Conservation (phyloP, 2,888 invertebrate genomes). For the Parnassius mnemosyne region DNA sequence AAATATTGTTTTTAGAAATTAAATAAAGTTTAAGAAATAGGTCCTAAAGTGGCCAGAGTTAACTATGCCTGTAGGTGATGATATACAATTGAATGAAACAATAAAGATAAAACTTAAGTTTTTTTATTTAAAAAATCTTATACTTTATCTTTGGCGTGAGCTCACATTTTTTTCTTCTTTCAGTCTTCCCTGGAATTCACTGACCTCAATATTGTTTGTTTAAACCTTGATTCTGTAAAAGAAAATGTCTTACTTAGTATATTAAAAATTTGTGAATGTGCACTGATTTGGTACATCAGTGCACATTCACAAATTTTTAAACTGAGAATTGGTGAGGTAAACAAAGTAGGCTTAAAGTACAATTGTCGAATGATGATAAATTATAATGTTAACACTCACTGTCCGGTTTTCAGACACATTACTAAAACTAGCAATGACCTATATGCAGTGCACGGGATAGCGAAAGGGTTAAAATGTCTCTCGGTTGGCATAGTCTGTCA, state of each 20-base stretch:
- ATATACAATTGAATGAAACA: constrained; percentile 11
- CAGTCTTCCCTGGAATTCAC: constrained; percentile 52
- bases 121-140: constrained; percentile 12
- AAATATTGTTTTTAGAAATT: not conserved
- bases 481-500: too few relatives aligned
- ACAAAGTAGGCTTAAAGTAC: too few relatives aligned
- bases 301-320: too few relatives aligned
- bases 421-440: too few relatives aligned
- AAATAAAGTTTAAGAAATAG: constrained; percentile 21
- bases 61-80: constrained; percentile 8
- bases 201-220: constrained; percentile 61
- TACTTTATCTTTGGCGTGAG: constrained; percentile 18
- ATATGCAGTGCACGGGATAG: too few relatives aligned
- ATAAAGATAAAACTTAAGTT: constrained; percentile 24
- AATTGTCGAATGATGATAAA: too few relatives aligned
- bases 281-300: not conserved
- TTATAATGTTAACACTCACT: too few relatives aligned
- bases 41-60: not conserved
- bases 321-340: too few relatives aligned
- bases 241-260: constrained; percentile 17
- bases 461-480: too few relatives aligned
- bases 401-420: too few relatives aligned
- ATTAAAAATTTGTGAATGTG: not conserved
- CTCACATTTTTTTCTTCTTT: constrained; percentile 15
- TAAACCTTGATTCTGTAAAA: constrained; percentile 72